Conservation (phyloP, 2,113 vertebrate species). For the Cheilinus undulatus region DNA sequence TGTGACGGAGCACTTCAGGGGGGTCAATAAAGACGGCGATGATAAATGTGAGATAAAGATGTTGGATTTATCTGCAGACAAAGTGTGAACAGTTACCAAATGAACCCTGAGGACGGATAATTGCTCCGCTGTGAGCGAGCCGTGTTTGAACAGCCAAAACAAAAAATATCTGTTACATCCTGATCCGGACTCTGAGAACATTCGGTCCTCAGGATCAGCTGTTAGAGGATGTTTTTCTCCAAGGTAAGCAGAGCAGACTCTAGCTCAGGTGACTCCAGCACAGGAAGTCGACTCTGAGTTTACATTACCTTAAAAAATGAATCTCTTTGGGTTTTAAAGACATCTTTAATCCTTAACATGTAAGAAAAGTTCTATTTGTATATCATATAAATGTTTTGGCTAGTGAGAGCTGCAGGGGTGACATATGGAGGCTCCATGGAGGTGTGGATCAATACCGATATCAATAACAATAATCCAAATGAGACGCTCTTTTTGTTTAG, state of each 20-base stretch:
- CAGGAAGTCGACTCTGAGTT: no score
- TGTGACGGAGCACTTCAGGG: conserved; percentile 46
- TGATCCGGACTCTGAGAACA: neutral
- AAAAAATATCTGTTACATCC: no score
- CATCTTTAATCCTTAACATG: no score
- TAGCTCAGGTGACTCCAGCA: neutral
- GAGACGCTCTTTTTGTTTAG: no score
- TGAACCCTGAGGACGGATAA: neutral
- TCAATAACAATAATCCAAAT: no score
- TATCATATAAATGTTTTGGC: no score
- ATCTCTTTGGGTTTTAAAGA: no score
- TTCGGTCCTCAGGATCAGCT: neutral
- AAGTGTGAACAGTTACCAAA: neutral
- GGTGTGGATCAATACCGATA: no score
- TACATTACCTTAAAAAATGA: no score
- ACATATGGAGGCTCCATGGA: no score
- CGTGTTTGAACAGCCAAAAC: neutral
- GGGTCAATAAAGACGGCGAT: conserved; percentile 45
- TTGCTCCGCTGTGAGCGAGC: neutral
- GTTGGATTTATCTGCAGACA: conserved; percentile 36
- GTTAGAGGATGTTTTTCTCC: neutral
- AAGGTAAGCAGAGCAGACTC: neutral
- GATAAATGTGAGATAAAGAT: conserved; percentile 36
- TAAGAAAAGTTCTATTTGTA: no score
- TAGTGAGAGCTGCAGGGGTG: no score